These are phyloP conservation scores for Megalops atlanticus DNA, from an alignment of 2,113 vertebrate genomes.

Conservation along the genomic window DNA sequence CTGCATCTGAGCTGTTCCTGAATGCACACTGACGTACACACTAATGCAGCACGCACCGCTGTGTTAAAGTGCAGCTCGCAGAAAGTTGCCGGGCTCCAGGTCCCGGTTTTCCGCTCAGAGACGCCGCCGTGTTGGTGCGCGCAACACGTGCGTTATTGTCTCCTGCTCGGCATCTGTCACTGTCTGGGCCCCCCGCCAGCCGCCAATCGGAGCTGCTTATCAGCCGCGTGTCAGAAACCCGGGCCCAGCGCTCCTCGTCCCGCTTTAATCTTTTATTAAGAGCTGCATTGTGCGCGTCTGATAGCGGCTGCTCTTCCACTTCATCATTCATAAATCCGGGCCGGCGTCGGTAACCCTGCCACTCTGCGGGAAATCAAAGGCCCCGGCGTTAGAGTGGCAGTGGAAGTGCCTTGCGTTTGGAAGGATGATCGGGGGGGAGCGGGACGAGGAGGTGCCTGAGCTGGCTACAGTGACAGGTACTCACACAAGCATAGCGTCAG, in stretches of 20 bases:
- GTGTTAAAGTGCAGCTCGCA: neutral
- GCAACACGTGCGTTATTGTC: conserved; percentile 92
- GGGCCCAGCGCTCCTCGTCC: conserved; percentile 45
- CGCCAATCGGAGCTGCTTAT: conserved; percentile 89
- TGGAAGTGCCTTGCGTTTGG: conserved; percentile 72
- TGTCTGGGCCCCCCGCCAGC: conserved; percentile 78
- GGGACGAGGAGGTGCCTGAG: too few species aligned
- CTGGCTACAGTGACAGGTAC: neutral
- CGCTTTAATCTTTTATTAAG: conserved; percentile 97
- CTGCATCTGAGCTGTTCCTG: too few species aligned
- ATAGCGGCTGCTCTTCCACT: conserved; percentile 89
- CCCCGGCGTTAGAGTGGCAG: conserved; percentile 66
- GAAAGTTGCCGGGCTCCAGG: conserved; percentile 53
- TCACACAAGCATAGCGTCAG: neutral
- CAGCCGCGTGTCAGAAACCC: conserved; percentile 90
- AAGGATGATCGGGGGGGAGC: conserved; percentile 53
- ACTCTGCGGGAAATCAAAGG: conserved; percentile 76
- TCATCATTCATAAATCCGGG: conserved; percentile 94
- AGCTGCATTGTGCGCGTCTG: conserved; percentile 91
- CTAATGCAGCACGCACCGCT: neutral
- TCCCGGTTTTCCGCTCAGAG: conserved; percentile 82
- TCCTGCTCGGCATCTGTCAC: conserved; percentile 89
- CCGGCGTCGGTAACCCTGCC: conserved; percentile 77
- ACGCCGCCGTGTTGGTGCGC: conserved; percentile 79
- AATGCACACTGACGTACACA: too few species aligned